Conservation (phyloP, 2,888 invertebrate genomes). For the Drosophila prolongata region DNA sequence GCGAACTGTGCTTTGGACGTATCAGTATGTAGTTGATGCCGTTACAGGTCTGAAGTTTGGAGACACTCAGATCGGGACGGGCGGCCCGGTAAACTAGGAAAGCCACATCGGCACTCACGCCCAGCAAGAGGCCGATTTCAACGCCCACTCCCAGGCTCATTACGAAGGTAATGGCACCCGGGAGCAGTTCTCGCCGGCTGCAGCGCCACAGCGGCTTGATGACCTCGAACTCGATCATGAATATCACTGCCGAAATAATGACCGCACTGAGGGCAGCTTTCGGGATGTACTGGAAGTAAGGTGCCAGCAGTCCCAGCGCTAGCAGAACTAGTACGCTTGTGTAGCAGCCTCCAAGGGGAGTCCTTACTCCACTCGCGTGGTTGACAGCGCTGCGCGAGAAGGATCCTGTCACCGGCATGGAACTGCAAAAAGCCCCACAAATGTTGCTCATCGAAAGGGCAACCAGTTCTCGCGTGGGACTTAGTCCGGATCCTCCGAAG, state of each 20-base stretch:
- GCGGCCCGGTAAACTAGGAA: constrained; percentile 93
- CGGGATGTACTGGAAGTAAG: constrained; percentile 95
- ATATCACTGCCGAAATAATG: constrained; percentile 97
- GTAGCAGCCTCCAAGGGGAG: constrained; percentile 93
- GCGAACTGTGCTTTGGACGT: constrained; percentile 90
- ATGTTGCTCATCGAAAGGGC: constrained; percentile 94
- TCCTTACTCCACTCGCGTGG: constrained; percentile 96
- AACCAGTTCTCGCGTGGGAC: constrained; percentile 95
- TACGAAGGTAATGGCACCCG: constrained; percentile 94
- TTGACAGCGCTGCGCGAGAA: constrained; percentile 96
- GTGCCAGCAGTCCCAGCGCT: constrained; percentile 93
- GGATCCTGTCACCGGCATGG: constrained; percentile 96
- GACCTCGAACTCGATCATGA: constrained; percentile 96
- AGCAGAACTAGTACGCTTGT: constrained; percentile 93
- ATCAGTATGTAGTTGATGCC: constrained; percentile 91
- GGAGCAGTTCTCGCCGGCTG: constrained; percentile 90
- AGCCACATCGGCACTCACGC: constrained; percentile 91
- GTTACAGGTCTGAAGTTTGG: constrained; percentile 89
- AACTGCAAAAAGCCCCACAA: constrained; percentile 93
- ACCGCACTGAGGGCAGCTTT: constrained; percentile 96
- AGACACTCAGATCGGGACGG: constrained; percentile 90
- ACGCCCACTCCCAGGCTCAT: constrained; percentile 93
- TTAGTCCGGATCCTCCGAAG: constrained; percentile 93
- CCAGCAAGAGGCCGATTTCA: constrained; percentile 93
- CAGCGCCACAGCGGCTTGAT: constrained; percentile 94